Percentiles rank a stretch among this genome's conserved stretches.
These are phyloP conservation scores for Limonius californicus DNA, from an alignment of 1,140 invertebrate genomes.

Conservation along the genomic window DNA sequence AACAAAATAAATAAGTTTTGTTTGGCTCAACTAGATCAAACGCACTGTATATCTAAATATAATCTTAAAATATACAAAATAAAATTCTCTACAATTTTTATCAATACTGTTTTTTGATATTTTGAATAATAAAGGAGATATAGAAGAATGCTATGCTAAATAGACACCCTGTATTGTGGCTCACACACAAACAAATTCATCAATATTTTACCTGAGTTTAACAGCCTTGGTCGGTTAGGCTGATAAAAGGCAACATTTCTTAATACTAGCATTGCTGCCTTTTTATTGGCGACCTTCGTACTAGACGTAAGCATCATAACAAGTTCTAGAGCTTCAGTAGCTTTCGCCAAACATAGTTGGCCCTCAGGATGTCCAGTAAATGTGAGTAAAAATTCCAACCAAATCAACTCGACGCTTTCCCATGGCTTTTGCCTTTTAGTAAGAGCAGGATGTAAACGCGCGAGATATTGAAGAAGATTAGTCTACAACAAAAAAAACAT, in stretches of 20 bases:
- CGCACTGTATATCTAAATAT: too few species aligned
- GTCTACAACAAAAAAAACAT: slow-evolving; percentile 38
- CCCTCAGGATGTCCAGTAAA: slow-evolving; percentile 48
- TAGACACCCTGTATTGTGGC: too few species aligned
- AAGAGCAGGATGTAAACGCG: slow-evolving; percentile 46
- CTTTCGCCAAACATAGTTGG: slow-evolving; percentile 37
- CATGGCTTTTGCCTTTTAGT: slow-evolving; percentile 47
- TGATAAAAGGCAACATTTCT: slow-evolving; percentile 46
- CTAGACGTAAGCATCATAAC: slow-evolving; percentile 35
- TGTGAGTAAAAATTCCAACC: slow-evolving; percentile 50
- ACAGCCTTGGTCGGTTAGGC: slow-evolving; percentile 42
- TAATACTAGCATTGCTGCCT: slow-evolving; percentile 38
- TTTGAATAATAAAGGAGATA: too few species aligned
- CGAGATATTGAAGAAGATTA: slow-evolving; percentile 46
- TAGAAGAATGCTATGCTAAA: too few species aligned
- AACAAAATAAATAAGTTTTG: too few species aligned
- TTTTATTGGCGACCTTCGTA: slow-evolving; percentile 31
- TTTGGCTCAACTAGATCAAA: too few species aligned
- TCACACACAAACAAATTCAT: too few species aligned
- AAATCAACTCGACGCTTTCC: slow-evolving; percentile 44
- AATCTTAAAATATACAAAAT: too few species aligned
- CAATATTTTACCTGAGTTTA: slow-evolving; percentile 46
- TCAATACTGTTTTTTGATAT: not conserved
- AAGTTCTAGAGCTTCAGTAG: slow-evolving; percentile 37
- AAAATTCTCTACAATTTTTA: too few species aligned